These are phyloP conservation scores for Rhopalosiphum maidis DNA, from an alignment of 1,140 invertebrate genomes.

Conservation along the genomic window DNA sequence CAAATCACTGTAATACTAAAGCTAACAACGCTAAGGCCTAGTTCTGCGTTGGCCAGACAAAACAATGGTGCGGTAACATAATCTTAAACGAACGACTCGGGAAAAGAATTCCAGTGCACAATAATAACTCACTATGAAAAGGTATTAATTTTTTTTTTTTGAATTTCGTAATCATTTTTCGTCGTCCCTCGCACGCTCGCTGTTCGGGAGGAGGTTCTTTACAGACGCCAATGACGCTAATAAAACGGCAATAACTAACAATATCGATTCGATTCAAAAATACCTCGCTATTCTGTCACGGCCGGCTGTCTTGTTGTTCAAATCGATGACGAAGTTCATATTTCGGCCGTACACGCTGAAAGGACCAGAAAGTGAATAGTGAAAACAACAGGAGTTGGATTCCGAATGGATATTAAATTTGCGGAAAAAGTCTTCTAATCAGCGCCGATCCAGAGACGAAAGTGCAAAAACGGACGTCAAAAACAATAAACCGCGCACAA, in stretches of 20 bases:
- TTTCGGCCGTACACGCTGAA: neutral
- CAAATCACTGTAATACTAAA: too few relatives aligned
- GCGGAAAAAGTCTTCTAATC: neutral
- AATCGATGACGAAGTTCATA: constrained; percentile 75
- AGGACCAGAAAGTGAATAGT: neutral
- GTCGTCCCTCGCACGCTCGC: too few relatives aligned
- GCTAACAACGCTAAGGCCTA: neutral
- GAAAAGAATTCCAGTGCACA: neutral
- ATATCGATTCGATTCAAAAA: neutral
- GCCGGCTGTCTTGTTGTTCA: constrained; percentile 61
- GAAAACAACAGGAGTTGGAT: neutral
- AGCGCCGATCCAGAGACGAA: neutral
- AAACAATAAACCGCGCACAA: neutral
- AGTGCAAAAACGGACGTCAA: neutral
- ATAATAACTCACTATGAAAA: neutral
- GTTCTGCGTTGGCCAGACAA: too few relatives aligned
- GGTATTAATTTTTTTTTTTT: too few relatives aligned
- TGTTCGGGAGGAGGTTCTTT: neutral
- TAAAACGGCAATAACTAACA: neutral
- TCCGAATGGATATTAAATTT: neutral
- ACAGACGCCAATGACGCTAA: neutral
- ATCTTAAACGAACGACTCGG: too few relatives aligned
- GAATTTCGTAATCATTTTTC: neutral
- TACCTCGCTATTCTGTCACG: constrained; percentile 59
- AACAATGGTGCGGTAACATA: too few relatives aligned